phyloP scores from a whole-genome alignment of 2,113 vertebrate species.

The Nycticebus coucang region DNA sequence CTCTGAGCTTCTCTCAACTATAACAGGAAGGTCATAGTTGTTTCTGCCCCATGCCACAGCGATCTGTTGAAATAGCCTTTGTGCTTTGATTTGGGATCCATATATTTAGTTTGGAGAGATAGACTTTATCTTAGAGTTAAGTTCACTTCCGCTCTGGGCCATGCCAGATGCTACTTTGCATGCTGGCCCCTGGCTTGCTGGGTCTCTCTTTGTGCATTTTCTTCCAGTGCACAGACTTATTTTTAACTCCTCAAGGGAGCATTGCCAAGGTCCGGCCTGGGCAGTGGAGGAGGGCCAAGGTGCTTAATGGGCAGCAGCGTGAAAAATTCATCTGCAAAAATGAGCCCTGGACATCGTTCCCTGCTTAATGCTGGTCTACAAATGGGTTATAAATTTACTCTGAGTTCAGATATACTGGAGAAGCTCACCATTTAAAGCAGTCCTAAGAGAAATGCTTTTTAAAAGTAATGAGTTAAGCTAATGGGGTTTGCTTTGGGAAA shows the following conservation, averaged over 20 bases:
- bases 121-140: background rate
- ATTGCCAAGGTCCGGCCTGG: background rate
- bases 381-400: background rate
- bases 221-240: slow-evolving; percentile 7
- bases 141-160: background rate
- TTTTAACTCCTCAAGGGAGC: slow-evolving; percentile 47
- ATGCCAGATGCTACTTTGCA: background rate
- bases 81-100: background rate
- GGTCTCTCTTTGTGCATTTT: slow-evolving; percentile 30
- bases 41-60: background rate
- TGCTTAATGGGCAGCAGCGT: background rate
- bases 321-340: background rate
- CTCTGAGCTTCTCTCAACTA: background rate
- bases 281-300: background rate
- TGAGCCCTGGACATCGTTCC: background rate
- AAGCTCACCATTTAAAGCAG: background rate
- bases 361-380: background rate
- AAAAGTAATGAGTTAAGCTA: slow-evolving; percentile 8
- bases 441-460: background rate
- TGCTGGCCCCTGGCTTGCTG: background rate
- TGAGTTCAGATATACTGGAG: background rate
- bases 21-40: background rate
- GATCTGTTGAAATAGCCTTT: background rate
- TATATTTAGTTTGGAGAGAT: slow-evolving; percentile 27
- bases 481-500: slow-evolving; percentile 14